Evolutionary conservation across 64 coral and sea anemone genomes (phyloP).

Genomic region (Montipora efflorescens): DNA sequence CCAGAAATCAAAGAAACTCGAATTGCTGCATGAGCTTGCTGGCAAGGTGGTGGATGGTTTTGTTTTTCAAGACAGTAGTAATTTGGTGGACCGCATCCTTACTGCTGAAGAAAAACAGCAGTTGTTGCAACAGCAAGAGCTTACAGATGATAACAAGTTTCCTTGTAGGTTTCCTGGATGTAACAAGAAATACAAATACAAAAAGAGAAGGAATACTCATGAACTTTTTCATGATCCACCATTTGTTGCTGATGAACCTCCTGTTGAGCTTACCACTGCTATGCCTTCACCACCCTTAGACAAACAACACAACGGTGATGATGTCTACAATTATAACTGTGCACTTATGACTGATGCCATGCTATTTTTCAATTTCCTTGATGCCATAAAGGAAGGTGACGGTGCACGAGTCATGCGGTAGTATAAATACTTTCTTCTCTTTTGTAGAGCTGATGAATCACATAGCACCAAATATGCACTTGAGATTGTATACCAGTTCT

Average conservation of each 20-base stretch:
- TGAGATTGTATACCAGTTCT: slow-evolving; percentile 72
- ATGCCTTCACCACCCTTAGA: slow-evolving; percentile 21
- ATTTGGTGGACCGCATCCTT: not conserved
- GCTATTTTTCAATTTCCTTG: slow-evolving; percentile 74
- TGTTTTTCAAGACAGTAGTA: not conserved
- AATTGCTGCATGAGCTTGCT: not conserved
- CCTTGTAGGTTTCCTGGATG: slow-evolving; percentile 62
- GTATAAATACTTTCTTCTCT: slow-evolving; percentile 81
- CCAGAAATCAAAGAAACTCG: too few relatives aligned
- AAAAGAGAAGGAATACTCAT: slow-evolving; percentile 34
- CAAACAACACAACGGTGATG: slow-evolving; percentile 57
- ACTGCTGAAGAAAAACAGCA: slow-evolving; percentile 40
- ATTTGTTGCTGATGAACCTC: slow-evolving; percentile 42
- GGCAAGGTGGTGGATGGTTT: not conserved
- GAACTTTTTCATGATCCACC: slow-evolving; percentile 55
- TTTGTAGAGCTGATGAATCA: slow-evolving; percentile 69
- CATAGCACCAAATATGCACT: slow-evolving; percentile 75
- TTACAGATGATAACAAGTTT: slow-evolving; percentile 64
- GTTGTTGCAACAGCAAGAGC: slow-evolving; percentile 35
- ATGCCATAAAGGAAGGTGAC: slow-evolving; percentile 35
- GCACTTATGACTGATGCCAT: slow-evolving; percentile 66
- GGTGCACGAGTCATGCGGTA: slow-evolving; percentile 54
- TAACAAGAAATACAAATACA: not conserved
- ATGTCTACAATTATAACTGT: slow-evolving; percentile 77
- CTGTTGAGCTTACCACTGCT: slow-evolving; percentile 1